Conservation (phyloP, 2,113 vertebrate species). For the Lucifuga dentata region DNA sequence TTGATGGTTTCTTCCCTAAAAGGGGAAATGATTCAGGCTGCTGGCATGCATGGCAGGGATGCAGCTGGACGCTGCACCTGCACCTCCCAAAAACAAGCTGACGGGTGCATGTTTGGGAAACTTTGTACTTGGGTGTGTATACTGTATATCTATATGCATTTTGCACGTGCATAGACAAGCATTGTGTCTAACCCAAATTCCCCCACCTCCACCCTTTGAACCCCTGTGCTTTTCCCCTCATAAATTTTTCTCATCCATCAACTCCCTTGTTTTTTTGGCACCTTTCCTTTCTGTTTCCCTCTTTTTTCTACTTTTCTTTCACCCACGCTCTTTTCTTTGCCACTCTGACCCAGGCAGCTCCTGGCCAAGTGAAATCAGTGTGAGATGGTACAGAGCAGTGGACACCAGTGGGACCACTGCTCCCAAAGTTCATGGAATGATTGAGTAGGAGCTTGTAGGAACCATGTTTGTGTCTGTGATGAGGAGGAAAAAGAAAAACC, state of each 20-base stretch:
- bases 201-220: too few species aligned
- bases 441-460: background rate
- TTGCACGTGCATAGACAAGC: background rate
- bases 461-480: conserved; percentile 17
- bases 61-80: conserved; percentile 83
- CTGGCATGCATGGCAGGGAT: conserved; percentile 76
- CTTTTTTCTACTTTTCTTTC: conserved; percentile 9
- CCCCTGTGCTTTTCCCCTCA: background rate
- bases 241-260: conserved; percentile 34
- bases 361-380: conserved; percentile 36
- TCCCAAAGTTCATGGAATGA: background rate
- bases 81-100: conserved; percentile 78
- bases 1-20: conserved; percentile 64
- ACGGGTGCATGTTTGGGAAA: conserved; percentile 57
- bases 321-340: conserved; percentile 29
- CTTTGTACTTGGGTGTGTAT: conserved; percentile 3
- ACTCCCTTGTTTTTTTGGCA: conserved; percentile 10
- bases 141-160: conserved; percentile 1
- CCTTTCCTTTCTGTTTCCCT: background rate
- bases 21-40: conserved; percentile 77
- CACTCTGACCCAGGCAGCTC: conserved; percentile 13
- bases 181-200: too few species aligned
- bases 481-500: conserved; percentile 37
- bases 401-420: background rate
- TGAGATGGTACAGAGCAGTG: conserved; percentile 1